Evolutionary conservation across 2,888 invertebrate genomes (phyloP), one percentile per base, ranked within the genome.

Genomic region (Argynnis bischoffii): DNA sequence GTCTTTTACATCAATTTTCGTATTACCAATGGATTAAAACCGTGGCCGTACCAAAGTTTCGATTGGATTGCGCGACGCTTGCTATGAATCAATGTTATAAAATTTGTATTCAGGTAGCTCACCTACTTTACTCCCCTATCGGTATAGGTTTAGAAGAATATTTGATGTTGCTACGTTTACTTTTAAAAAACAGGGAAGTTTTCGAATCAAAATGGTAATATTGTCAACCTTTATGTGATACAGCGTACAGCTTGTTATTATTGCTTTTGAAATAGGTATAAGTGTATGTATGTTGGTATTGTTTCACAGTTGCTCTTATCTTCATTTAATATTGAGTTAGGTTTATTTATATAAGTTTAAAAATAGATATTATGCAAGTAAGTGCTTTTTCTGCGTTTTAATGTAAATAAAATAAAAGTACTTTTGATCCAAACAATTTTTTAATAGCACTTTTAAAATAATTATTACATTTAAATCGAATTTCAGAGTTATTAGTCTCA

Each of bases 1-100:
- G 81, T 86, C 85, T 88, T 88, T 88, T 88, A 91, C 90, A 90
- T 90, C 90, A 91, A 90, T 92, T 92, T 91, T 92, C 90, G 89
- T 89, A 90, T 92, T 92, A 92, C 89, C 89, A 82, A 92, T 88
- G 90, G 91, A 92, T 92, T 92, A 90, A 90, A 90, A 88, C 86
- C 83, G 86, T 86, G 87, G 85, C 82, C 82, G 77, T 78, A 80
- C 84, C 80, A 86, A 89, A 89, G 82, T 89, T 88, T 85, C 79
- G 87, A 89, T 91, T 90, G 88, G 89, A 87, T 87, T 85, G 83
- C 84, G 82, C 83, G 79, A 74, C 70, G 74, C 73, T 74, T 74
- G 84, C 85, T 86, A 88, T 88, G 89, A 90, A 89, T 90, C 90
- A 90, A 89, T 85, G 88, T 86, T 86, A 78, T 85, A 85, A 85